These are phyloP conservation scores for Cottus gobio DNA, from an alignment of 2,113 vertebrate species.

Conservation along the genomic window DNA sequence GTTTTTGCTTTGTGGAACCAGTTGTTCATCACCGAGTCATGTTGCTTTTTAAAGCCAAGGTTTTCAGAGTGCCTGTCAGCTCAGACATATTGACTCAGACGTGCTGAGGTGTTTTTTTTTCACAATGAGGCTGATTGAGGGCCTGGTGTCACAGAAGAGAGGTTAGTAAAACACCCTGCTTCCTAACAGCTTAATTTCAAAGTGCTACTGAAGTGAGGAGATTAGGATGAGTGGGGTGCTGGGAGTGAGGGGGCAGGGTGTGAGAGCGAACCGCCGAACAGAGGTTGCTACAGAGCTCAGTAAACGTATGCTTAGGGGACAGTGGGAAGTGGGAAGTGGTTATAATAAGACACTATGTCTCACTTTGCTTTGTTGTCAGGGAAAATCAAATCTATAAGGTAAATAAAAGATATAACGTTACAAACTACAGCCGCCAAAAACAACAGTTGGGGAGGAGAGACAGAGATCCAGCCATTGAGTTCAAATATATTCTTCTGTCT, in stretches of 20 bases:
- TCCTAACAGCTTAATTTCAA: constrained; percentile 77
- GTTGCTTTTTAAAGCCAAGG: constrained; percentile 16
- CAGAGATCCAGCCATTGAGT: constrained; percentile 65
- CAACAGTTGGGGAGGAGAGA: constrained; percentile 13
- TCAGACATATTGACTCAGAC: constrained; percentile 56
- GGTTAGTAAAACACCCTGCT: constrained; percentile 67
- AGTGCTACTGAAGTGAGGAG: constrained; percentile 75
- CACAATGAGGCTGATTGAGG: constrained; percentile 68
- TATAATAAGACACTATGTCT: not conserved
- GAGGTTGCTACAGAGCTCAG: constrained; percentile 67
- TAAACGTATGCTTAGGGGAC: constrained; percentile 65
- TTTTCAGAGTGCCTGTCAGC: constrained; percentile 54
- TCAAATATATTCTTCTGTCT: constrained; percentile 56
- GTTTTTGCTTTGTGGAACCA: constrained; percentile 5
- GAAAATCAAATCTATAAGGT: constrained; percentile 36
- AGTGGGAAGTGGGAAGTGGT: constrained; percentile 37
- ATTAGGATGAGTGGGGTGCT: constrained; percentile 69
- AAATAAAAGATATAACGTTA: constrained; percentile 39
- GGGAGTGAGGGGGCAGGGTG: constrained; percentile 49
- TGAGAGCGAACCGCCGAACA: constrained; percentile 52
- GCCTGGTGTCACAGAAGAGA: constrained; percentile 59
- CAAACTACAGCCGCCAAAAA: constrained; percentile 31
- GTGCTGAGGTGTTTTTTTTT: constrained; percentile 46
- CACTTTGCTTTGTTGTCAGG: constrained; percentile 40
- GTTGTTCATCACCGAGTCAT: not conserved